These are phyloP conservation scores for Colossoma macropomum DNA, from an alignment of 2,113 vertebrate species.

Conservation along the genomic window DNA sequence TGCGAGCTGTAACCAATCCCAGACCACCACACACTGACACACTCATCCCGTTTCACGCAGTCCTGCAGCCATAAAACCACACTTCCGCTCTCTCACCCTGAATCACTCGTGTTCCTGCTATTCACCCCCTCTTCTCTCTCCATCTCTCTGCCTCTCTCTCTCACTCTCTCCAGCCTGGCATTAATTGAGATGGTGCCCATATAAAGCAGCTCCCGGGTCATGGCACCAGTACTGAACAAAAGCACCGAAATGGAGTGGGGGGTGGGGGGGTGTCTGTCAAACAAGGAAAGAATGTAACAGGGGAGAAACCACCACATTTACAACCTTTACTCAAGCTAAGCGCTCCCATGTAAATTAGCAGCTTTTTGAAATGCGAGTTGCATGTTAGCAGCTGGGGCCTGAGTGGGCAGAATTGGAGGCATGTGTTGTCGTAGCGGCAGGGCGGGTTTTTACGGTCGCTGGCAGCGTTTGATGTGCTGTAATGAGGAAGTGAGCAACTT, in stretches of 20 bases:
- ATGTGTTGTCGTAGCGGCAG: slow-evolving; percentile 85
- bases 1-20: slow-evolving; percentile 49
- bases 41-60: slow-evolving; percentile 63
- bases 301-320: slow-evolving; percentile 27
- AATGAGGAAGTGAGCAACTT: slow-evolving; percentile 92
- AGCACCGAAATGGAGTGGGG: background rate
- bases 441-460: slow-evolving; percentile 86
- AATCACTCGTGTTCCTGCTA: slow-evolving; percentile 61
- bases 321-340: slow-evolving; percentile 27
- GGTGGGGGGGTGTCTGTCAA: background rate
- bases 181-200: slow-evolving; percentile 15
- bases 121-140: slow-evolving; percentile 48
- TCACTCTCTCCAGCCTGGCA: background rate
- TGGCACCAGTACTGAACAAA: slow-evolving; percentile 20
- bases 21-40: slow-evolving; percentile 56
- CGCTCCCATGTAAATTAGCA: slow-evolving; percentile 44
- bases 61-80: slow-evolving; percentile 62
- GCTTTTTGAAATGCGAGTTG: slow-evolving; percentile 55
- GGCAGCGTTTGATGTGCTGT: slow-evolving; percentile 87
- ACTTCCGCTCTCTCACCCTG: slow-evolving; percentile 59
- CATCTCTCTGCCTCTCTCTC: slow-evolving; percentile 41
- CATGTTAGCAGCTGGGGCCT: slow-evolving; percentile 82
- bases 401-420: slow-evolving; percentile 85
- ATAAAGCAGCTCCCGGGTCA: slow-evolving; percentile 12
- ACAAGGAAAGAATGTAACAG: slow-evolving; percentile 24